phyloP scores from a whole-genome alignment of 2,113 vertebrate species.

The Propithecus coquereli region DNA sequence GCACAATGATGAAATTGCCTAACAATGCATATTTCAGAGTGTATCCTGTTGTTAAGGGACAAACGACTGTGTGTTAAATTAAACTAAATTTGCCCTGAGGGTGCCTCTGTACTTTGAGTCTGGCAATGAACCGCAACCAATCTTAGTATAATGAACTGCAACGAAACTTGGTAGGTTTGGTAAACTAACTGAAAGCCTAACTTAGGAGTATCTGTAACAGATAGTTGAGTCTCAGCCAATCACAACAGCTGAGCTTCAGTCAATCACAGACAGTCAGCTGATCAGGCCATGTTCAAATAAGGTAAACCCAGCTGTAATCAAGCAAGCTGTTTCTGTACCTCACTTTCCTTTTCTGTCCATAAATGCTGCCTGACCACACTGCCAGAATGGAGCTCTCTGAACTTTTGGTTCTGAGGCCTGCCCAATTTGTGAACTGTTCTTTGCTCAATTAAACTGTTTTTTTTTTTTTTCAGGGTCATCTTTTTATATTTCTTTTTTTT shows the following conservation, averaged over 20 bases:
- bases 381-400: background rate
- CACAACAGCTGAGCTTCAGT: background rate
- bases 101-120: background rate
- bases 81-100: background rate
- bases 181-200: background rate
- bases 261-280: background rate
- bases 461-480: no score
- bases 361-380: background rate
- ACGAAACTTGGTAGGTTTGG: no score
- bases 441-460: background rate
- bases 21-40: background rate
- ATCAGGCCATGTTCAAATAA: background rate
- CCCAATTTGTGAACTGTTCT: background rate
- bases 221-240: background rate
- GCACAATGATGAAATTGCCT: background rate
- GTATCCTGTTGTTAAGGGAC: background rate
- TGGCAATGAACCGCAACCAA: background rate
- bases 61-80: background rate
- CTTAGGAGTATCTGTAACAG: background rate
- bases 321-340: background rate
- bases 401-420: background rate
- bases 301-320: background rate
- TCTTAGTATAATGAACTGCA: background rate
- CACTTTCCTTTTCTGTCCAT: background rate
- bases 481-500: no score